Conservation (phyloP, 2,113 vertebrate species). For the Phylloscopus trochiloides region DNA sequence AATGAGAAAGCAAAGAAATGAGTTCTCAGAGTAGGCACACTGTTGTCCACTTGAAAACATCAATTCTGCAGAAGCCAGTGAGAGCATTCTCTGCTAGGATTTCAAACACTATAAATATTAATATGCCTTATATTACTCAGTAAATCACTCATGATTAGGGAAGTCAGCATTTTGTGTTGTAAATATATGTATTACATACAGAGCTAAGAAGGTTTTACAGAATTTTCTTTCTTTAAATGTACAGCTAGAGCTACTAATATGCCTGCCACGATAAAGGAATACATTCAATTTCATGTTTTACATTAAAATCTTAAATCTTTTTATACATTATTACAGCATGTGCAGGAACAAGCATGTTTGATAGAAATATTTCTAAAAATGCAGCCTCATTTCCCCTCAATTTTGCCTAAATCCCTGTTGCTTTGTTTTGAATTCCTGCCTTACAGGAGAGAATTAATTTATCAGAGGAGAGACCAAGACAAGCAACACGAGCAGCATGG, state of each 20-base stretch:
- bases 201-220: neutral
- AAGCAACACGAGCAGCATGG: neutral
- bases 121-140: neutral
- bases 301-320: neutral
- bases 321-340: neutral
- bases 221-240: neutral
- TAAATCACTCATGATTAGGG: neutral
- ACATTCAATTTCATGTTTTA: neutral
- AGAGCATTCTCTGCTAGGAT: neutral
- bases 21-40: neutral
- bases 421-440: slow-evolving; percentile 14
- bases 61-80: neutral
- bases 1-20: neutral
- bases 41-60: neutral
- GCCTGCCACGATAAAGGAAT: neutral
- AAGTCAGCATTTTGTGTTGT: neutral
- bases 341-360: neutral
- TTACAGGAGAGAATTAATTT: neutral
- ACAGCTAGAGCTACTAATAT: neutral
- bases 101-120: neutral
- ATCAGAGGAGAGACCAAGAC: neutral
- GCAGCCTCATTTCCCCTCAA: neutral
- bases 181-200: neutral
- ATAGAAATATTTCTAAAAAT: neutral
- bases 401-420: neutral